Evolutionary conservation across 2,888 invertebrate genomes (phyloP).

Genomic region (Latrodectus hesperus): DNA sequence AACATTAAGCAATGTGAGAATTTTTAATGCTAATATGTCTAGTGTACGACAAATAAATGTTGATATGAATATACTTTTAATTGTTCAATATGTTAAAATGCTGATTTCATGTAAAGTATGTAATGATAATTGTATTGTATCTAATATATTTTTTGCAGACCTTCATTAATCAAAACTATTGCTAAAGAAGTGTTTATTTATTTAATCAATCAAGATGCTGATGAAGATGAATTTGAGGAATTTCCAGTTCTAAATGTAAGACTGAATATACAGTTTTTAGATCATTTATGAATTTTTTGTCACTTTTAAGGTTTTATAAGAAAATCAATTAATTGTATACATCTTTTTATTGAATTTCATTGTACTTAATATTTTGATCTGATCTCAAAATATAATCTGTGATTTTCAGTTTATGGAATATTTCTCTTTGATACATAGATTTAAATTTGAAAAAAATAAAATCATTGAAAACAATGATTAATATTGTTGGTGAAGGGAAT

Average conservation of each 20-base stretch:
- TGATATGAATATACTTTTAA: no score
- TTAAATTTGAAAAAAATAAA: no score
- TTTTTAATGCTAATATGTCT: no score
- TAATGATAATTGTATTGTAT: no score
- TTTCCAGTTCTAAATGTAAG: conserved; percentile 56
- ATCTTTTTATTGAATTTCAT: background rate
- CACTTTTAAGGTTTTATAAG: background rate
- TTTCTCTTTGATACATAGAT: no score
- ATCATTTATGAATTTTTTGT: background rate
- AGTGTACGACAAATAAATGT: no score
- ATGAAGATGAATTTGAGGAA: conserved; percentile 33
- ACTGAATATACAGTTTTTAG: no score
- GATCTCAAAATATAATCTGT: background rate
- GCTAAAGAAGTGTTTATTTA: conserved; percentile 54
- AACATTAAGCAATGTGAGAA: no score
- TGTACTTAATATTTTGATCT: background rate
- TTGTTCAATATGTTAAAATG: no score
- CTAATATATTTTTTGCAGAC: background rate
- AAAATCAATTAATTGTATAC: background rate
- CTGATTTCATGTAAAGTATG: no score
- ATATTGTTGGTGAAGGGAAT: no score
- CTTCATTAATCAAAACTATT: conserved; percentile 8
- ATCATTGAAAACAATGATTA: no score
- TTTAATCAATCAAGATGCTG: conserved; percentile 56
- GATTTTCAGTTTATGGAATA: background rate